These are phyloP conservation scores for Sminthopsis crassicaudata DNA, from an alignment of 2,113 vertebrate species.

Conservation along the genomic window DNA sequence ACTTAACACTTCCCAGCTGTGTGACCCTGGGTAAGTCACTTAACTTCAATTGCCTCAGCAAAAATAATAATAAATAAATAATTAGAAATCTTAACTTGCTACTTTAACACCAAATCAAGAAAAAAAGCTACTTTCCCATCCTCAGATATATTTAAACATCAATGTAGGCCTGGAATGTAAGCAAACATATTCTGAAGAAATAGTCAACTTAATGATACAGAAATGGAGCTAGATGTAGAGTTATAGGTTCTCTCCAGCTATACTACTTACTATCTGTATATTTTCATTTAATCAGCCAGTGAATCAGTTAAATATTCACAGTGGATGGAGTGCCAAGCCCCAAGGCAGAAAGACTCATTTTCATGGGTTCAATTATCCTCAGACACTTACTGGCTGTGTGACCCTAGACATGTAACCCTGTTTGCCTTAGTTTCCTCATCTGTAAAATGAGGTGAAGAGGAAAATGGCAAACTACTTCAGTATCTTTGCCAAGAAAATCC, in stretches of 20 bases:
- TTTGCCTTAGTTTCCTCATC: no score
- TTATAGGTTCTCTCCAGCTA: background rate
- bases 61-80: background rate
- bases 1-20: no score
- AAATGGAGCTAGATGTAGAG: background rate
- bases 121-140: constrained; percentile 38
- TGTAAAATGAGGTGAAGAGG: no score
- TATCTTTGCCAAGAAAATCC: no score
- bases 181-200: background rate
- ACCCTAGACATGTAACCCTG: no score
- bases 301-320: background rate
- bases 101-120: constrained; percentile 67
- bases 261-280: background rate
- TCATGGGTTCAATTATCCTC: background rate
- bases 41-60: no score
- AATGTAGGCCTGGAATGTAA: constrained; percentile 23
- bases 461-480: no score
- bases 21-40: no score
- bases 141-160: constrained; percentile 9
- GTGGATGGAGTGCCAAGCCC: no score
- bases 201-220: background rate
- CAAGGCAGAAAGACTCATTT: background rate
- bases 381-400: no score
- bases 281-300: background rate
- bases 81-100: constrained; percentile 57